Base-by-base conservation (phyloP, 2,888 invertebrate species). In the Pantelozetes paolii region DNA sequence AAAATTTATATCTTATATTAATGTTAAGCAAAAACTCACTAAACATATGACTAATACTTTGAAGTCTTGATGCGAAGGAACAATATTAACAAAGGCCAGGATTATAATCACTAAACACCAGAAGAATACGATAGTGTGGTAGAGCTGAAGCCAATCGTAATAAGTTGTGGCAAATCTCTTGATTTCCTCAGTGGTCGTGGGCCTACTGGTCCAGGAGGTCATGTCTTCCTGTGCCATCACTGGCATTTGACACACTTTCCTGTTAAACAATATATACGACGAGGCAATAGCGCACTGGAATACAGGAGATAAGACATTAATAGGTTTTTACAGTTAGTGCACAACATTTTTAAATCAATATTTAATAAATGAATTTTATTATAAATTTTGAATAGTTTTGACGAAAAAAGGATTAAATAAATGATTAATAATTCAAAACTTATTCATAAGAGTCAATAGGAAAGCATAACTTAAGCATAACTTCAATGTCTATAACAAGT, bases 31-130 rank as follows among this genome's bases (percentile, higher is more conserved):
- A 36, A 36, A 5, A 70, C 69, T 74, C 50, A 74, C 74, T 23
- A 59, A 42, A 28, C 54, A 45, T 23, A 74, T 74, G 36, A 70
- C 50, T 23, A 69, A 15, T n/a, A 74, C 54, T 71, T 74, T 74
- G n/a, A 45, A n/a, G 50, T 74, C 74, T 54, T 74, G 70, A 40
- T 74, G 69, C 0, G 26, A 54, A 28, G 74, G 74, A 36, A 74
- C 59, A 42, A 74, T 70, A 28, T 74, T 74, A 36, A 69, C 45
- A 13, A 45, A 70, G 26, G 69, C 71, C 40, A 74, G 20, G 18
- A 57, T 18, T 15, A 74, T 40, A 18, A 74, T 20, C 20, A 59
- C 11, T 9, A 54, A 13, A n/a, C 70, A 74, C 74, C 74, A 74
- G 45, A 11, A 18, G 23, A 71, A 36, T 30, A 54, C n/a, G 13